phyloP scores from a whole-genome alignment of 2,888 invertebrate species.

The Scrobipalpa atriplicella region DNA sequence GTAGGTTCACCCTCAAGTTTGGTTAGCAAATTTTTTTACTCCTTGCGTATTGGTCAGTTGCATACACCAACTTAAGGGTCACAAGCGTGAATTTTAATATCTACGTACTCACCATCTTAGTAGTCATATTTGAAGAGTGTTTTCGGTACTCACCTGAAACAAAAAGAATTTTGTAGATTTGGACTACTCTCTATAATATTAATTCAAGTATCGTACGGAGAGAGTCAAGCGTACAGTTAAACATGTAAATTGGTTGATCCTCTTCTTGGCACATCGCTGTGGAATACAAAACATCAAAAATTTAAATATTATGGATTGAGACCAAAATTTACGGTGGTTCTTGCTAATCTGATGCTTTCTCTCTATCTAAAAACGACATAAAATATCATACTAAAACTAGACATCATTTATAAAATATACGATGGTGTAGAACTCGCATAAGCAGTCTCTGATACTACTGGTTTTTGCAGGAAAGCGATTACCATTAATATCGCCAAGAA shows the following conservation, averaged over 20 bases:
- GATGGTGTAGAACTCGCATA: neutral
- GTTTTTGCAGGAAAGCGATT: slow-evolving; percentile 10
- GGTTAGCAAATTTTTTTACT: no score
- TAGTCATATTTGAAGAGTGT: neutral
- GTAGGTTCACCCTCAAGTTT: no score
- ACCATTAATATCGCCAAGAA: slow-evolving; percentile 21
- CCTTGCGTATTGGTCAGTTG: no score
- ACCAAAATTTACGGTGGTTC: slow-evolving; percentile 31
- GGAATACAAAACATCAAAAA: slow-evolving; percentile 55
- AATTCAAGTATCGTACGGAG: slow-evolving; percentile 60
- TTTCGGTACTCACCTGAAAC: slow-evolving; percentile 49
- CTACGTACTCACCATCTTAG: no score
- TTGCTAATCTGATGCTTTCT: slow-evolving; percentile 24
- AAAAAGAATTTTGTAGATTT: slow-evolving; percentile 40
- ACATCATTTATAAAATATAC: neutral
- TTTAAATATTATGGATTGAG: slow-evolving; percentile 44
- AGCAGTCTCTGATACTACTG: slow-evolving; percentile 5
- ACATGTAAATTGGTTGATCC: slow-evolving; percentile 61
- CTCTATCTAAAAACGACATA: neutral
- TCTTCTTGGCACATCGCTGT: slow-evolving; percentile 43
- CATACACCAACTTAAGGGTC: no score
- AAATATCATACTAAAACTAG: neutral
- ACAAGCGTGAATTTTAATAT: no score
- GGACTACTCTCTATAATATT: slow-evolving; percentile 48
- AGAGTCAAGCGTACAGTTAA: slow-evolving; percentile 56